These are phyloP conservation scores for Rhorus exstirpatorius DNA, from an alignment of 2,888 invertebrate species.

Conservation along the genomic window DNA sequence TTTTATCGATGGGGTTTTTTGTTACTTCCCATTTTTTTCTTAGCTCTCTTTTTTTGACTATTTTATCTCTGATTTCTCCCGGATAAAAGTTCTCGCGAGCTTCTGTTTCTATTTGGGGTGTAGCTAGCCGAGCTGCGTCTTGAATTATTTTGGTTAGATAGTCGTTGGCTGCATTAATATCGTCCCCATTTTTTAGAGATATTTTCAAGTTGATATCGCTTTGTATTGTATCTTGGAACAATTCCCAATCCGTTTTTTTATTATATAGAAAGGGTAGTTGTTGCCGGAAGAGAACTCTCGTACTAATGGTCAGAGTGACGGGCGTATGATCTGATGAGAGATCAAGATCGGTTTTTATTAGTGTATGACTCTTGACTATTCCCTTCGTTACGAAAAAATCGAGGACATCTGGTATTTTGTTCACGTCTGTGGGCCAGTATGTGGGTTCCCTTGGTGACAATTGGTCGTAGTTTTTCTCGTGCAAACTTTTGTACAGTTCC, in stretches of 20 bases:
- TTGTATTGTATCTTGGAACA: conserved; percentile 50
- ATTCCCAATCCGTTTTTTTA: conserved; percentile 63
- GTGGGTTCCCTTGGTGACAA: conserved; percentile 68
- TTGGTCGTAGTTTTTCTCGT: conserved; percentile 19
- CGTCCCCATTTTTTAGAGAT: conserved; percentile 59
- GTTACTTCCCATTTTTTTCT: too few relatives aligned
- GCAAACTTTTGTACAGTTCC: conserved; percentile 50
- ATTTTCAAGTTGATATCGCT: conserved; percentile 51
- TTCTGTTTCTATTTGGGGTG: too few relatives aligned
- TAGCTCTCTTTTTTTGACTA: too few relatives aligned
- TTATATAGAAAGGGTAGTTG: background rate
- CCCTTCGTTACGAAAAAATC: conserved; percentile 73
- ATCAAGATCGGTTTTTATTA: conserved; percentile 60
- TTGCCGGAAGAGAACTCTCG: conserved; percentile 51
- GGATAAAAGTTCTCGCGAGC: too few relatives aligned
- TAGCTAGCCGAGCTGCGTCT: too few relatives aligned
- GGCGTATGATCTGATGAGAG: conserved; percentile 70
- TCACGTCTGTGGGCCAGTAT: conserved; percentile 72
- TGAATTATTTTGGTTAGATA: too few relatives aligned
- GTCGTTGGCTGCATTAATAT: conserved; percentile 67
- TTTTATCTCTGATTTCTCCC: too few relatives aligned
- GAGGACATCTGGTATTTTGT: conserved; percentile 73
- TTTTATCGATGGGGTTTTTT: too few relatives aligned
- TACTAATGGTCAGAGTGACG: conserved; percentile 67
- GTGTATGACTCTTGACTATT: conserved; percentile 33